phyloP scores from a whole-genome alignment of 1,140 invertebrate species.

The Eueides isabella region DNA sequence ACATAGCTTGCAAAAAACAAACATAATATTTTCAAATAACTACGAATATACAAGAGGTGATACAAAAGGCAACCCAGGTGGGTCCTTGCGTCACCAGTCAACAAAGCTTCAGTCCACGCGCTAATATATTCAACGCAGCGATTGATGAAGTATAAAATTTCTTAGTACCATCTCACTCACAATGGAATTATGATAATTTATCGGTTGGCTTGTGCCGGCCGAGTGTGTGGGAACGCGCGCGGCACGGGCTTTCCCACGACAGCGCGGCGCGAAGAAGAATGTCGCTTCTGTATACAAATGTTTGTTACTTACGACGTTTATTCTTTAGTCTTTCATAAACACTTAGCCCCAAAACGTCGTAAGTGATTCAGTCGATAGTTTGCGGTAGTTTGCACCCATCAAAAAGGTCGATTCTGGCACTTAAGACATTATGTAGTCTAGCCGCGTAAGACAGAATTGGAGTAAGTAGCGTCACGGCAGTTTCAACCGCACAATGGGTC shows the following conservation, averaged over 20 bases:
- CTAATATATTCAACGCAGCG: constrained; percentile 79
- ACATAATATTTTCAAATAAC: constrained; percentile 11
- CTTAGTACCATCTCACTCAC: constrained; percentile 81
- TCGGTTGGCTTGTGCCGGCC: constrained; percentile 81
- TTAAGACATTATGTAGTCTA: constrained; percentile 63
- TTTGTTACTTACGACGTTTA: constrained; percentile 61
- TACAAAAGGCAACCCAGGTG: constrained; percentile 23
- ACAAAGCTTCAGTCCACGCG: constrained; percentile 73
- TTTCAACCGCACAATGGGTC: constrained; percentile 77
- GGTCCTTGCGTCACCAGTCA: constrained; percentile 40
- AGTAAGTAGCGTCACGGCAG: constrained; percentile 81
- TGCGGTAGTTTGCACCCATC: constrained; percentile 45
- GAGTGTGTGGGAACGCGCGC: constrained; percentile 79
- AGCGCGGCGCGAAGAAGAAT: constrained; percentile 56
- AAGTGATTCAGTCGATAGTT: constrained; percentile 49
- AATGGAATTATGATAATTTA: constrained; percentile 83
- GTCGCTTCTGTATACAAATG: constrained; percentile 46
- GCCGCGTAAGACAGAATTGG: constrained; percentile 70
- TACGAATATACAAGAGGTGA: neutral
- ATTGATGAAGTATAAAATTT: constrained; percentile 82
- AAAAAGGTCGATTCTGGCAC: constrained; percentile 44
- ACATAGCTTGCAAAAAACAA: neutral
- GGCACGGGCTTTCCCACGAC: constrained; percentile 80
- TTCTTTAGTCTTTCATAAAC: constrained; percentile 16
- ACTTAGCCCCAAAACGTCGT: constrained; percentile 48